Base-by-base conservation (phyloP, 2,113 vertebrate genomes). In the Micronycteris hirsuta region DNA sequence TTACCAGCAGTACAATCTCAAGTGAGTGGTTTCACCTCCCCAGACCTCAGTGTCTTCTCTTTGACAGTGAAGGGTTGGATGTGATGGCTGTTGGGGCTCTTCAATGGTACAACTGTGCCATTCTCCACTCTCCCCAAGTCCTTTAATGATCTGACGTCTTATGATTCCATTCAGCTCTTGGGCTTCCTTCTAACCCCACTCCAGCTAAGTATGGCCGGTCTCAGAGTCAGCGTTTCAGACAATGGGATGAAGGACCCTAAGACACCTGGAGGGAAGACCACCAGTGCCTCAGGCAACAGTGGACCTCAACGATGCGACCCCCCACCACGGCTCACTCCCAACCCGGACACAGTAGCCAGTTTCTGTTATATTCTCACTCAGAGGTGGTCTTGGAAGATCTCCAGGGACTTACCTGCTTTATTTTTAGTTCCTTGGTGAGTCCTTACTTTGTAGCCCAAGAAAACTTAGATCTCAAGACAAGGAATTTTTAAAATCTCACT, bases 391-490 rank as follows among this genome's bases (percentile, higher is more conserved):
- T 49, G 9, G 56, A 80, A 95, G 86, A 58, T 38, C 63, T 81
- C 65, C 22, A 63, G 38, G 16, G 77, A 95, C 33, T 71, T 71
- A 49, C 2, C 4, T 68, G 12, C 33, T 70, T 93, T 91, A 89
- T 84, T 95, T 95, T 93, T 74, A 88, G 71, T 67, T 78, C 61
- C 68, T 92, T 67, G 54, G 54, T 49, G 78, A 94, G 68, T 63
- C 52, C 65, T 91, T 63, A 76, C 89, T 87, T 93, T 91, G 91
- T 45, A 84, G 63, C 77, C 74, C 43, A 85, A 89, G 63, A 97
- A 84, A 89, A 93, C 38, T n/a, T 7, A 73, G 65, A 87, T 86
- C 26, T 80, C n/a, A 91, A 94, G 56, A 86, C 3, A 26, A 74
- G 77, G 61, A 90, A 83, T 92, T 88, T 91, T 92, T 96, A 22